These are phyloP conservation scores for Lacerta viridis DNA, from an alignment of 2,797 vertebrate genomes.

Conservation along the genomic window DNA sequence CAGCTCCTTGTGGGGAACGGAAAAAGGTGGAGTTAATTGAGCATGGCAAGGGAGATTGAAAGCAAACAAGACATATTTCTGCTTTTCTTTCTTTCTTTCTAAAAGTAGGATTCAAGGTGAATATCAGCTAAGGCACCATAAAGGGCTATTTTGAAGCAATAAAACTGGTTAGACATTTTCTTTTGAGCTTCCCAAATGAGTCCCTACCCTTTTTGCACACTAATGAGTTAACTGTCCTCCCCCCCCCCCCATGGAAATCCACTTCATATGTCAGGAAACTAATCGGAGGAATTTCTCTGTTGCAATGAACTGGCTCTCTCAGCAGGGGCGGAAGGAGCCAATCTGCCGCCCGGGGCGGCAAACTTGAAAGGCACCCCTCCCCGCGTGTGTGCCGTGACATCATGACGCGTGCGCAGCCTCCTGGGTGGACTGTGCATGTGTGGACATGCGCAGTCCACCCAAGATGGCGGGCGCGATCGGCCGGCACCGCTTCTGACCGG, in stretches of 20 bases:
- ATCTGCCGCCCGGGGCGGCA: too few species aligned
- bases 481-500: too few species aligned
- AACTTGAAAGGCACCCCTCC: too few species aligned
- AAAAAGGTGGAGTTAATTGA: conserved; percentile 31
- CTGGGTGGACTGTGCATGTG: too few species aligned
- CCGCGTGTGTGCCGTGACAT: too few species aligned
- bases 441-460: too few species aligned
- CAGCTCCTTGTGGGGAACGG: neutral
- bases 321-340: too few species aligned
- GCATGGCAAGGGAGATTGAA: conserved; percentile 14
- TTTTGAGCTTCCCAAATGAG: neutral
- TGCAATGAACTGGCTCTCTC: neutral
- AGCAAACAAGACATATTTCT: conserved; percentile 26
- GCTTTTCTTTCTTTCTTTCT: neutral
- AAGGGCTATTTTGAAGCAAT: neutral
- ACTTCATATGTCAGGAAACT: neutral
- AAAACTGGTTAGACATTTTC: neutral
- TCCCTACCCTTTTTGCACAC: neutral
- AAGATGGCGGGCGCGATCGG: too few species aligned
- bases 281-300: neutral
- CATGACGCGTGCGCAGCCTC: too few species aligned
- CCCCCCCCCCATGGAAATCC: neutral
- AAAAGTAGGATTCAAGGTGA: conserved; percentile 13
- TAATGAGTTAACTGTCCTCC: neutral
- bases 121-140: neutral